Evolutionary conservation across 2,888 invertebrate species (phyloP), one percentile per base, ranked within the genome.

Genomic region (Campoletis raptor): DNA sequence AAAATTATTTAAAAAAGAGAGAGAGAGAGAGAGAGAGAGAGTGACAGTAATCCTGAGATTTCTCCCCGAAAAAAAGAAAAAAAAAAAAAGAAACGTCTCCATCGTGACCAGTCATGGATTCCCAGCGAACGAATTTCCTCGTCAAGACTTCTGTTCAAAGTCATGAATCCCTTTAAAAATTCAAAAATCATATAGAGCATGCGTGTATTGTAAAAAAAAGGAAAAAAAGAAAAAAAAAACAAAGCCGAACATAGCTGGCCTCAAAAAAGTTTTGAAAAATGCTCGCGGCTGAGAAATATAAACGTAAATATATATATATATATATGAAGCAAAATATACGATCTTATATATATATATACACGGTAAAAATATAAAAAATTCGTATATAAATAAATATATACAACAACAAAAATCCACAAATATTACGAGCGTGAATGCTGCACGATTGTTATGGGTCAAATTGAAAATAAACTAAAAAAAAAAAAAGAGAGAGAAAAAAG

Each of bases 341-440:
- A 52, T 81, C 57, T 76, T 30, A 30, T 30, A 30, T 30, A n/a
- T 74, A 73, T 85, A 85, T 48, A 85, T 52, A 85, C 37, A 81
- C 54, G 81, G 69, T 69, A 85, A 70, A 85, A 64, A 64, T 77
- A 85, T 74, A 76, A 77, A 81, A 72, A 85, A 67, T 48, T 76
- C 85, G 82, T 84, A 84, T 81, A 80, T 45, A 67, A 48, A 76
- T 79, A 81, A 70, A 79, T 70, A 80, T 79, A 77, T 82, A 87
- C 73, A 86, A 69, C 79, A 64, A 83, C 69, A 73, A 64, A 77
- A 78, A 30, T 66, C 72, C 81, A 73, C 54, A 77, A 66, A 85
- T 81, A 85, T 81, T 78, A 85, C 83, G 83, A 87, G 88, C 81
- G 83, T 88, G 85, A 83, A 84, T 85, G 82, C 61, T 66, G 87